These are phyloP conservation scores for Temnopleurus reevesii DNA, from an alignment of 53 echinoderm and acorn worm genomes.

Conservation along the genomic window DNA sequence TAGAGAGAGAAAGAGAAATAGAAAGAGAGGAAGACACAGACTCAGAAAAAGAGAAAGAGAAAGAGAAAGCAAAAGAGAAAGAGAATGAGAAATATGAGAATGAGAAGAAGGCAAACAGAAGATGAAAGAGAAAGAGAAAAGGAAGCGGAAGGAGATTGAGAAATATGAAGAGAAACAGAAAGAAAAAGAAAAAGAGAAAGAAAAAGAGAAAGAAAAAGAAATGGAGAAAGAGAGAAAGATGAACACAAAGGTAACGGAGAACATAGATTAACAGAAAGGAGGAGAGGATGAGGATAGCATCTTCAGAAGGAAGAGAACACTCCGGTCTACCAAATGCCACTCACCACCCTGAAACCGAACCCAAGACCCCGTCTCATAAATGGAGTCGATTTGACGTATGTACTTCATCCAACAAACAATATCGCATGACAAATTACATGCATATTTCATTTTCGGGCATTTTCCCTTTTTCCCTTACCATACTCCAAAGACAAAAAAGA, in stretches of 20 bases:
- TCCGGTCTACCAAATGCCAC: slow-evolving; percentile 23
- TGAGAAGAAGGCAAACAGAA: no score
- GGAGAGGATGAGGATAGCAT: not conserved
- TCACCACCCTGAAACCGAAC: slow-evolving; percentile 30
- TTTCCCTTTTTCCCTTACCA: not conserved
- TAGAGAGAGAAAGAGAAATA: no score
- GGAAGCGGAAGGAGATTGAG: no score
- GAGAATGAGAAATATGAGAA: no score
- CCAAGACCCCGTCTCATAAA: slow-evolving; percentile 35
- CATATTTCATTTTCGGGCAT: slow-evolving; percentile 52
- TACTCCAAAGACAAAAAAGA: not conserved
- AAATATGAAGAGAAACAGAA: no score
- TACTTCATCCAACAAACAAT: slow-evolving; percentile 27
- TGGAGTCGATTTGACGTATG: slow-evolving; percentile 54
- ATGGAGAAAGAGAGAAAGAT: not conserved
- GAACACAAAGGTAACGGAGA: no score
- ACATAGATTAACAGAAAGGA: not conserved
- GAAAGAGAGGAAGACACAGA: no score
- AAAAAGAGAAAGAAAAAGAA: no score
- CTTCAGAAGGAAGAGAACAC: not conserved
- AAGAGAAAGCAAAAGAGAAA: no score
- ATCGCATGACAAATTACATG: slow-evolving; percentile 61
- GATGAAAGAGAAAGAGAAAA: no score
- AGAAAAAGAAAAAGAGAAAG: no score
- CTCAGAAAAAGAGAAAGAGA: no score